A percentile compares a stretch with the other conserved stretches of the same genome.
These are phyloP conservation scores for Acanthurus tractus DNA, from an alignment of 2,797 vertebrate genomes.

Conservation along the genomic window DNA sequence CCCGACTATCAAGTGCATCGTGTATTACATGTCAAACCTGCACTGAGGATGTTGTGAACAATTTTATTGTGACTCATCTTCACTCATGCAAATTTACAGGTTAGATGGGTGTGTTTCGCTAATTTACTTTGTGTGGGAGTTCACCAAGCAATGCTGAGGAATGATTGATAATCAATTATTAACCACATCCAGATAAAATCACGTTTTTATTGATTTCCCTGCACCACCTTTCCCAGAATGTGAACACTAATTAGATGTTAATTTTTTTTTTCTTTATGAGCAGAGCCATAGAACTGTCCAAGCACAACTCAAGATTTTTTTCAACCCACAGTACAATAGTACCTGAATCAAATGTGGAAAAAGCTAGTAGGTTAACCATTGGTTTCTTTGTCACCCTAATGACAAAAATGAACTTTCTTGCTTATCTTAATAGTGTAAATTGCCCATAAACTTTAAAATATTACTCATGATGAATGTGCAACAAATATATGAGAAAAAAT, in stretches of 20 bases:
- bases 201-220: neutral
- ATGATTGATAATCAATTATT: neutral
- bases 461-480: too few species aligned
- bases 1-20: neutral
- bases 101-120: neutral
- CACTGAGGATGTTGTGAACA: neutral
- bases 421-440: neutral
- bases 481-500: neutral
- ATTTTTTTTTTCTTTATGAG: neutral
- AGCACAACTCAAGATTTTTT: neutral
- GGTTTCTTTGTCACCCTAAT: neutral
- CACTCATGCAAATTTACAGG: constrained; percentile 1
- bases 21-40: neutral
- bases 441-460: too few species aligned
- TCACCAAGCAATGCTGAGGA: neutral
- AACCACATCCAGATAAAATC: neutral
- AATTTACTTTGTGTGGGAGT: neutral
- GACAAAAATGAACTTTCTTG: neutral
- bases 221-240: neutral
- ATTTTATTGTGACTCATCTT: constrained; percentile 17
- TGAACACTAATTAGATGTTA: neutral
- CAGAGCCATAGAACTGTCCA: neutral
- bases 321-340: too few species aligned
- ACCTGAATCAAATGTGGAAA: neutral
- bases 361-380: neutral